Evolutionary conservation across 2,888 invertebrate genomes (phyloP), one percentile per base, ranked within the genome.

Genomic region (Dryococelus australis): DNA sequence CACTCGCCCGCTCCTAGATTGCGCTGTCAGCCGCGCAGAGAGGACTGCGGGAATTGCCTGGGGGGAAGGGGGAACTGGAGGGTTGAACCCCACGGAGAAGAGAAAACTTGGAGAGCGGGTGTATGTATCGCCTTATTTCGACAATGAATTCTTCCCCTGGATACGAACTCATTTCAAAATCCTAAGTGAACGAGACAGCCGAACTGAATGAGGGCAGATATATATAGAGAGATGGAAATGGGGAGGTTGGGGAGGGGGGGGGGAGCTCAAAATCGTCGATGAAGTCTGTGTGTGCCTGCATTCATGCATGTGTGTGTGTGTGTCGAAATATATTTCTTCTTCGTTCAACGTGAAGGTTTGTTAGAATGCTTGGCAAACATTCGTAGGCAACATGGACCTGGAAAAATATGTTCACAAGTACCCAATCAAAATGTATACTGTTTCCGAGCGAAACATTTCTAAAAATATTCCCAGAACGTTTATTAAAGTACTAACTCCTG

Each of bases 1-100:
- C 65, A 65, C 65, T n/a, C 65, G 65, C 65, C 65, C 65, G 10
- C 10, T 65, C 65, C 65, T 65, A 65, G 65, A 65, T 65, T 65
- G 65, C 65, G 65, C 65, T 65, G 65, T 65, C 65, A 65, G 65
- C 65, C 65, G 65, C 65, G 65, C 65, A n/a, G 65, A 20, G n/a
- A 65, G 65, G 65, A 65, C 65, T 65, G 65, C 24, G 65, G 65
- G 24, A 65, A 65, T 65, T 10, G 65, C 65, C n/a, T 16, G 65
- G 8, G 65, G 65, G 24, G 65, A 65, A 65, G 65, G 20, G 65
- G 65, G 20, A 65, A 20, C 16, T 65, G 6, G n/a, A 65, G 35
- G 35, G 65, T n/a, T 65, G 65, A 65, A 65, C 8, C 65, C 65
- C n/a, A 9, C 65, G 65, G 8, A n/a, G 65, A 65, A n/a, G 65